These are phyloP conservation scores for Hemistola chrysoprasaria DNA, from an alignment of 2,888 invertebrate species.

Conservation along the genomic window DNA sequence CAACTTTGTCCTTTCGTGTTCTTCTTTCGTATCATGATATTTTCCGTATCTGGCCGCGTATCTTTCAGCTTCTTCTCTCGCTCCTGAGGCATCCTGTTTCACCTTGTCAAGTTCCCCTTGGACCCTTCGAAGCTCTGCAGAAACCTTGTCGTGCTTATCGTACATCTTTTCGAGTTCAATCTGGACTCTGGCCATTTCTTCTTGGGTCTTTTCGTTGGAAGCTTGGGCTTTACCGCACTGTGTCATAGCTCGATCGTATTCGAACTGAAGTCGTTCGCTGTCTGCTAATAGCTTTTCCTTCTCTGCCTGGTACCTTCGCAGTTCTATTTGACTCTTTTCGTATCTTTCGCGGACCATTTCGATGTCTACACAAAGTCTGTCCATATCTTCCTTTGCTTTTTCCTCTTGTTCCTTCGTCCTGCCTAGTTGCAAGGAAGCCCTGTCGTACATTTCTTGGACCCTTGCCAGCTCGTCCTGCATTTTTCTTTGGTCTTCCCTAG, in stretches of 20 bases:
- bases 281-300: constrained; percentile 93
- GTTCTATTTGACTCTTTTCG: constrained; percentile 93
- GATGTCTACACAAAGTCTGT: constrained; percentile 88
- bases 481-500: constrained; percentile 92
- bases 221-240: constrained; percentile 93
- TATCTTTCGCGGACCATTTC: constrained; percentile 94
- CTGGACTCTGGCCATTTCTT: constrained; percentile 93
- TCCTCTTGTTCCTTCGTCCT: constrained; percentile 95
- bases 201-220: constrained; percentile 93
- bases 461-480: constrained; percentile 93
- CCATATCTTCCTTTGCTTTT: constrained; percentile 92
- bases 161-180: constrained; percentile 95
- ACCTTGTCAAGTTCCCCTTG: constrained; percentile 89
- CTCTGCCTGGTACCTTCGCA: constrained; percentile 90
- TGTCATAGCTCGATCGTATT: constrained; percentile 92
- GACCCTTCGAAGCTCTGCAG: constrained; percentile 90
- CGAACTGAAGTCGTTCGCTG: constrained; percentile 91
- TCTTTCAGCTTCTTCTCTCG: constrained; percentile 90
- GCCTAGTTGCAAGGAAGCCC: constrained; percentile 91
- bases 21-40: constrained; percentile 89
- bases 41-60: constrained; percentile 88
- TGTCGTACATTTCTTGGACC: constrained; percentile 94
- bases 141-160: constrained; percentile 93
- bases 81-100: constrained; percentile 87
- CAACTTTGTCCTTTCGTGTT: constrained; percentile 88